A percentile compares a stretch with the other conserved stretches of the same genome.
Conservation (phyloP, 2,888 invertebrate genomes). For the Romanomermis culicivorax region DNA sequence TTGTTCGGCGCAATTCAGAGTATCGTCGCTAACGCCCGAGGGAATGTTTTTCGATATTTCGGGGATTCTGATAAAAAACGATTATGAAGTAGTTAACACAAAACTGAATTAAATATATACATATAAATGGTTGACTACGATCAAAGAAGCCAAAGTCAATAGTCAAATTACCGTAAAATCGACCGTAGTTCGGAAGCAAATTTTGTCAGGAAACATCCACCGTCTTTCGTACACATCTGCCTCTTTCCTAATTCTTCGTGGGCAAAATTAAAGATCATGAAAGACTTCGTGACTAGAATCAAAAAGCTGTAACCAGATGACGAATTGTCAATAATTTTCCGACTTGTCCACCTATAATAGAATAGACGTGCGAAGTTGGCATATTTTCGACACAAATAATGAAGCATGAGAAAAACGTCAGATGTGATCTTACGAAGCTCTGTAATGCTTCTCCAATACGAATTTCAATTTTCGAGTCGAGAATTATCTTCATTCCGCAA, state of each 20-base stretch:
- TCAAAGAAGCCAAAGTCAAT: background rate
- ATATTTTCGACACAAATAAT: too few species aligned
- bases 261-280: constrained; percentile 7
- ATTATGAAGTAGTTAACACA: too few species aligned
- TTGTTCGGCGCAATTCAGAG: constrained; percentile 61
- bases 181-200: background rate
- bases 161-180: background rate
- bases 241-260: constrained; percentile 8
- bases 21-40: constrained; percentile 32
- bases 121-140: too few species aligned
- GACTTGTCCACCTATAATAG: background rate
- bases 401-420: too few species aligned
- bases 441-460: too few species aligned
- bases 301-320: background rate
- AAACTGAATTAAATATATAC: too few species aligned
- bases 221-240: background rate
- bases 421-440: too few species aligned
- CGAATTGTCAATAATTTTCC: too few species aligned
- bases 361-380: too few species aligned
- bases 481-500: too few species aligned
- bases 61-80: background rate
- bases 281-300: constrained; percentile 1
- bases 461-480: too few species aligned
- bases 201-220: background rate
- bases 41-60: background rate